Percentiles rank a stretch among this genome's conserved stretches.
These are phyloP conservation scores for Panurus biarmicus DNA, from an alignment of 2,113 vertebrate species.

Conservation along the genomic window DNA sequence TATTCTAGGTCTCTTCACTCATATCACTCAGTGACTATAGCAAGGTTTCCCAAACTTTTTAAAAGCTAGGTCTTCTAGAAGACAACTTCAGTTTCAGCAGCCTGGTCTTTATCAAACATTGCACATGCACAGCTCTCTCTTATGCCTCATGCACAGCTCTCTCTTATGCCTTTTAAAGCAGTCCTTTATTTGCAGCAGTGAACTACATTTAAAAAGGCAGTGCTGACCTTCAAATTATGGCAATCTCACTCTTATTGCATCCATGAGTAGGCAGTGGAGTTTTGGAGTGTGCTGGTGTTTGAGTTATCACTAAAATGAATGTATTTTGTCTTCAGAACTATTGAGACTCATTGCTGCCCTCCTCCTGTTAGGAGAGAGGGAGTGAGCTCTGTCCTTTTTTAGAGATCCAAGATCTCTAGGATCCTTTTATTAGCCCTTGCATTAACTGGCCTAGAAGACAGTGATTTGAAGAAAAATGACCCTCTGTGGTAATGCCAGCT, in stretches of 20 bases:
- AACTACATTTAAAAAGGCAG: neutral
- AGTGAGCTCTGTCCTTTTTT: neutral
- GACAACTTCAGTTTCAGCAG: neutral
- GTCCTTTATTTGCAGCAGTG: neutral
- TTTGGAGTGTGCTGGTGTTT: neutral
- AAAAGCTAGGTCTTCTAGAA: neutral
- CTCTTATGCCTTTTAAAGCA: neutral
- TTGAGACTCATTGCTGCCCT: neutral
- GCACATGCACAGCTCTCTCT: neutral
- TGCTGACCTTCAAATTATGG: neutral
- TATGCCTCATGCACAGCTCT: rapidly evolving
- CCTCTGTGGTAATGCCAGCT: neutral
- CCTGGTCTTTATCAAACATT: neutral
- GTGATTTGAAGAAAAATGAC: neutral
- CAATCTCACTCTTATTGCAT: neutral
- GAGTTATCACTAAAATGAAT: neutral
- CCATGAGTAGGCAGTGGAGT: neutral
- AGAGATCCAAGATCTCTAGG: neutral
- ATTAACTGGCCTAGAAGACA: neutral
- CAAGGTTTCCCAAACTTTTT: neutral
- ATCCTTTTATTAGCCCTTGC: neutral
- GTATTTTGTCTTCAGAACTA: neutral
- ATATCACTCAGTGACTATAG: neutral
- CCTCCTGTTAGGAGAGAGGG: neutral
- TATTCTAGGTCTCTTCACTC: neutral